Base-by-base conservation (phyloP, 2,797 vertebrate genomes). In the Clamator glandarius region DNA sequence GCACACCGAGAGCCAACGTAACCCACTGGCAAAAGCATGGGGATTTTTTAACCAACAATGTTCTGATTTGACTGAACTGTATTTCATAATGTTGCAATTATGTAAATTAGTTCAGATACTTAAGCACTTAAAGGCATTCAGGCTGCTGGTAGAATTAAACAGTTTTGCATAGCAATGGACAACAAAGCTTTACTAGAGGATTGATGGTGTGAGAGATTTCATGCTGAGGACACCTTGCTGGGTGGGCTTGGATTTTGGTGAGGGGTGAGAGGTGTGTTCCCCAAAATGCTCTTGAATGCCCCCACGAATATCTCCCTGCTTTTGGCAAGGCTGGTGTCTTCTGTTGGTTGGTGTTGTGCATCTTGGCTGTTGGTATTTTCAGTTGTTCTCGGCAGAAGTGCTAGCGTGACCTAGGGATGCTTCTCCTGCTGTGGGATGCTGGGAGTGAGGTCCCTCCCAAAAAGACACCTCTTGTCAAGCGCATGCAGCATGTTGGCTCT, bases 31-130 rank as follows among this genome's bases (percentile, higher is more conserved):
- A 92, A 83, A 95, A 95, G 91, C 62, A 8, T 84, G 74, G 55
- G 55, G 11, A 84, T 87, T 86, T 66, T 48, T 80, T 58, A 84
- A 83, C 35, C 62, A 59, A 9, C 48, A 20, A 19, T 9, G 54
- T 90, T 96, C 89, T 92, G 77, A 96, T 95, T 95, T 96, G 94
- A 90, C 84, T 75, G 94, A 95, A 33, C 12, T 36, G 92, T 84
- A 46, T 96, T 96, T 96, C 89, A 79, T 94, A 87, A 95, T 78
- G 92, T 93, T 92, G 87, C 87, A 89, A 89, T 97, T 94, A 96
- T 94, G 95, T 84, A 87, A 95, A 95, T 87, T 41, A 92, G 84
- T 55, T 58, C 28, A 84, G 96, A 89, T 96, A 13, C 55, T 95
- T 88, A 62, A 93, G 67, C 70, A 73, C 76, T 94, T 72, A 48